Conservation (phyloP, 1,140 invertebrate species). For the Rhopalosiphum padi region DNA sequence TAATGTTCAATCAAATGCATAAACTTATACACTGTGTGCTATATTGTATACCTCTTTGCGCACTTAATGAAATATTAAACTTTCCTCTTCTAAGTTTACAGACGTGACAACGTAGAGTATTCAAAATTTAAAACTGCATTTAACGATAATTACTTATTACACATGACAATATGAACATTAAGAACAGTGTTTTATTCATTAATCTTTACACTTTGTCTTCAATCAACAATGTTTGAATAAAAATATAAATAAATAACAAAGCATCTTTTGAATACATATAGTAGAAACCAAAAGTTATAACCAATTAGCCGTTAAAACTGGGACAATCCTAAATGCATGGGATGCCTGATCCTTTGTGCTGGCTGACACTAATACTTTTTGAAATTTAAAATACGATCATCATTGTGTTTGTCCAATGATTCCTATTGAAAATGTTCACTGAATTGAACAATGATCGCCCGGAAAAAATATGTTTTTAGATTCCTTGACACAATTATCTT, state of each 20-base stretch:
- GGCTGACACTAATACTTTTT: conserved; percentile 24
- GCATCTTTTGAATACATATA: neutral
- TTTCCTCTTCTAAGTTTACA: neutral
- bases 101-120: neutral
- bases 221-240: neutral
- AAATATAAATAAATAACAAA: neutral
- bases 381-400: conserved; percentile 28
- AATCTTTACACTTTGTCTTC: neutral
- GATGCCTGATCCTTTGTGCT: neutral
- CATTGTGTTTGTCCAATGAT: conserved; percentile 38
- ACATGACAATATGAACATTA: neutral
- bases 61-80: neutral
- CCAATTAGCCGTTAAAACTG: conserved; percentile 30
- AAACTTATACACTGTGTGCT: neutral
- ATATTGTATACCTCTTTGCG: neutral
- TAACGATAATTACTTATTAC: neutral
- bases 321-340: neutral
- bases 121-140: neutral
- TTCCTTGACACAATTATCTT: conserved; percentile 37
- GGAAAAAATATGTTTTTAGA: conserved; percentile 36
- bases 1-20: neutral
- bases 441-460: neutral
- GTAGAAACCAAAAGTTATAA: neutral
- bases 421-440: conserved; percentile 32
- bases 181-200: neutral